Base-by-base conservation (phyloP, 2,888 invertebrate genomes). In the Polymixis lichenea region DNA sequence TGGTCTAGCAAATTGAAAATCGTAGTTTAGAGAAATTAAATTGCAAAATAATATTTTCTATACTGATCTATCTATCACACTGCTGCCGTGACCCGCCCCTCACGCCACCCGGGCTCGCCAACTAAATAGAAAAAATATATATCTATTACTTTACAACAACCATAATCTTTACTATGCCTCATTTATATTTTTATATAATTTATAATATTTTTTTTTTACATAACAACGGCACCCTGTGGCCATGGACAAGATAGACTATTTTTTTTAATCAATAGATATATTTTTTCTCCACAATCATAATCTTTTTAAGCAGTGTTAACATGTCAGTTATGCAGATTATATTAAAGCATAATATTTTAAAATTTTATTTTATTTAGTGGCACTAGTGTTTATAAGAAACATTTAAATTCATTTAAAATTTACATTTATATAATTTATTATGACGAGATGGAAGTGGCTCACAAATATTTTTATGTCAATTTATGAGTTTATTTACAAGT, bases 81-180 rank as follows among this genome's bases (percentile, higher is more conserved):
- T 82, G 80, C 72, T 64, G 60, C 43, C 73, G 69, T 76, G 75
- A 38, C 69, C 73, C 72, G 64, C 62, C n/a, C 73, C 22, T 65
- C 77, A 72, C 73, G 72, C 74, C 77, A 53, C 80, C 81, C 69
- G 81, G 78, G 79, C 87, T 86, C 80, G 88, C 90, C 90, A 93
- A 94, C 89, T 89, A 85, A 94, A 93, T 93, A 91, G 88, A 92
- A 93, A 94, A 94, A 92, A 95, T 93, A 93, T 92, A 94, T 91
- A 90, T 93, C 89, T 94, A 89, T 91, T 89, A 92, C 89, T 86
- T 89, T 87, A 92, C 92, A 94, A 94, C 93, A 94, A 93, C 89
- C 91, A 90, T 89, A 89, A 83, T 88, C 88, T 85, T 90, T 78
- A 82, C 84, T 88, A 87, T 86, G 73, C 70, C 71, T 83, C 76